Percentiles rank a stretch among this genome's conserved stretches.
phyloP scores from a whole-genome alignment of 2,797 vertebrate genomes.

The Sciurus vulgaris region DNA sequence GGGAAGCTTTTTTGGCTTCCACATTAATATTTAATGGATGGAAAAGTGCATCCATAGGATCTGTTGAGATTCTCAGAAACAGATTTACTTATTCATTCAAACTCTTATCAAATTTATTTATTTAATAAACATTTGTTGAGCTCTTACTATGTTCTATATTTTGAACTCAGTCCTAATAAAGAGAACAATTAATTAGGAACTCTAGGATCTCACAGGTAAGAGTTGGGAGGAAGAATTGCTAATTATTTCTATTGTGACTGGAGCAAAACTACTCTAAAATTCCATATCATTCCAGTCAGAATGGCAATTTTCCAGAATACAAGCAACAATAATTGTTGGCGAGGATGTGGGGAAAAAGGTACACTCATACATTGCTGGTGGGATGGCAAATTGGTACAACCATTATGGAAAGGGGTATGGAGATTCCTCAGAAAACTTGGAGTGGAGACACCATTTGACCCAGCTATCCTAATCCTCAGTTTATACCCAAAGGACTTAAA shows the following conservation, averaged over 20 bases:
- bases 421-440: too few relatives aligned
- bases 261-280: neutral
- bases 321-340: too few relatives aligned
- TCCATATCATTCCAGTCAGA: too few relatives aligned
- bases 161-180: slow-evolving; percentile 1
- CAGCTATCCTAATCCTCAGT: too few relatives aligned
- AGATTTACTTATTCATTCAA: slow-evolving; percentile 54
- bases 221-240: neutral
- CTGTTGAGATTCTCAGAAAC: slow-evolving; percentile 61
- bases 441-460: too few relatives aligned
- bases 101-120: slow-evolving; percentile 36
- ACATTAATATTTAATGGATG: slow-evolving; percentile 75
- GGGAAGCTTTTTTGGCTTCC: slow-evolving; percentile 54
- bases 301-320: too few relatives aligned
- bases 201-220: neutral
- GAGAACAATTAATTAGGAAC: neutral
- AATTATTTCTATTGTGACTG: neutral
- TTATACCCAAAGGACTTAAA: too few relatives aligned
- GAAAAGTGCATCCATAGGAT: slow-evolving; percentile 57
- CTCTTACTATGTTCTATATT: neutral
- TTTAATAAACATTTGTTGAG: slow-evolving; percentile 25
- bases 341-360: too few relatives aligned
- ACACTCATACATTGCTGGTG: too few relatives aligned
- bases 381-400: too few relatives aligned
- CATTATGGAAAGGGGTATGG: too few relatives aligned